Evolutionary conservation across 2,888 invertebrate genomes (phyloP).

Genomic region (Sepiola atlantica): DNA sequence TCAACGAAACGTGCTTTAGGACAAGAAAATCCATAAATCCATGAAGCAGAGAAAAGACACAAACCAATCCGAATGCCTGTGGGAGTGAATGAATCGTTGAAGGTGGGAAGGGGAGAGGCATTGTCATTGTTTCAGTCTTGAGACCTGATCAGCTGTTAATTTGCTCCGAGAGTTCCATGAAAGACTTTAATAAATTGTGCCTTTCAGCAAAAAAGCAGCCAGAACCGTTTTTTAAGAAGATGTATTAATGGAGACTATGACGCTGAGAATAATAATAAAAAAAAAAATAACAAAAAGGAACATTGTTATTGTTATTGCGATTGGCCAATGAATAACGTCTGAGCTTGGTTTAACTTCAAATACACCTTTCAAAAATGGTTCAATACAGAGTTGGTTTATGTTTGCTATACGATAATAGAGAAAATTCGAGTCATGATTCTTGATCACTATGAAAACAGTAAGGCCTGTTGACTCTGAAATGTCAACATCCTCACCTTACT

Average conservation of each 20-base stretch:
- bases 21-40: constrained; percentile 54
- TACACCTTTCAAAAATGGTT: background rate
- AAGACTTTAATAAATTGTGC: background rate
- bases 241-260: background rate
- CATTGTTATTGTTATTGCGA: background rate
- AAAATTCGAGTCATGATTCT: background rate
- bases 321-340: background rate
- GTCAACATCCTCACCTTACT: background rate
- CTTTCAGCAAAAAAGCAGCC: background rate
- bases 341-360: background rate
- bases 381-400: background rate
- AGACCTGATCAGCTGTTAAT: constrained; percentile 51
- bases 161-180: background rate
- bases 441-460: background rate
- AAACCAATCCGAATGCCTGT: constrained; percentile 47
- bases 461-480: background rate
- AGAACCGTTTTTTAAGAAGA: background rate
- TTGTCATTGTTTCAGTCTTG: constrained; percentile 53
- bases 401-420: background rate
- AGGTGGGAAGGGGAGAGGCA: background rate
- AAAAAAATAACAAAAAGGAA: background rate
- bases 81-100: background rate
- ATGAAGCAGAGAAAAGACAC: constrained; percentile 52
- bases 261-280: background rate
- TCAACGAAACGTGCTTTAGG: constrained; percentile 47